Evolutionary conservation across 2,888 invertebrate genomes (phyloP).

Genomic region (Volucella zonaria): DNA sequence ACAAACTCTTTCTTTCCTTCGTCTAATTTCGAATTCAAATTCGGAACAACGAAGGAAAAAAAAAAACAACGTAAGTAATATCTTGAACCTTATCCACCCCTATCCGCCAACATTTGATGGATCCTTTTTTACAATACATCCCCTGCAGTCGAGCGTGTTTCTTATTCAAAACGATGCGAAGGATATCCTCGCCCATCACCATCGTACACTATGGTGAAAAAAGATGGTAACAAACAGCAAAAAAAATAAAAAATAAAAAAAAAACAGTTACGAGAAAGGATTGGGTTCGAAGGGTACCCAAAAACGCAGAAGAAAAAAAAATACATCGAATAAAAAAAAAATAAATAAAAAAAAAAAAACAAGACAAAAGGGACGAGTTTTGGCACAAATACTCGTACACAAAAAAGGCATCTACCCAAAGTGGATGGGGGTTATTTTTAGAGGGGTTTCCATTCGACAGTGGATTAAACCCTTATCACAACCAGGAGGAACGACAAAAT

Average conservation of each 20-base stretch:
- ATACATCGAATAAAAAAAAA: neutral
- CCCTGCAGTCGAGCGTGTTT: constrained; percentile 57
- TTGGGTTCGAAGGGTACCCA: constrained; percentile 52
- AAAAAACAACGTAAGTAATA: constrained; percentile 25
- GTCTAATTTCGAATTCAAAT: constrained; percentile 59
- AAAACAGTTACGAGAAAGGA: constrained; percentile 45
- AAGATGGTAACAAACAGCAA: constrained; percentile 35
- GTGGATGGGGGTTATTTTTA: constrained; percentile 63
- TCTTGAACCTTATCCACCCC: constrained; percentile 58
- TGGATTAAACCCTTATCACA: constrained; percentile 74
- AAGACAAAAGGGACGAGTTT: constrained; percentile 44
- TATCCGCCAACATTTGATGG: constrained; percentile 68
- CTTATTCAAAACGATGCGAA: constrained; percentile 65
- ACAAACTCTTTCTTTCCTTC: constrained; percentile 37
- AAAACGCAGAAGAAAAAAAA: constrained; percentile 22
- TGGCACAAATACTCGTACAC: constrained; percentile 46
- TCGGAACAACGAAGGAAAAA: constrained; percentile 47
- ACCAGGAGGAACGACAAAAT: constrained; percentile 68
- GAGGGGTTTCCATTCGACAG: constrained; percentile 69
- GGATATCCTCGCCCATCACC: constrained; percentile 54
- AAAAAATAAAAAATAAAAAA: constrained; percentile 25
- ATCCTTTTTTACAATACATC: constrained; percentile 60
- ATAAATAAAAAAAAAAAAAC: constrained; percentile 26
- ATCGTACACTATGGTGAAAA: constrained; percentile 45
- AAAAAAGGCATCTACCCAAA: constrained; percentile 47